Percentiles rank a stretch among this genome's conserved stretches.
Evolutionary conservation across 2,888 invertebrate species (phyloP).

Genomic region (Coenonympha glycerion): DNA sequence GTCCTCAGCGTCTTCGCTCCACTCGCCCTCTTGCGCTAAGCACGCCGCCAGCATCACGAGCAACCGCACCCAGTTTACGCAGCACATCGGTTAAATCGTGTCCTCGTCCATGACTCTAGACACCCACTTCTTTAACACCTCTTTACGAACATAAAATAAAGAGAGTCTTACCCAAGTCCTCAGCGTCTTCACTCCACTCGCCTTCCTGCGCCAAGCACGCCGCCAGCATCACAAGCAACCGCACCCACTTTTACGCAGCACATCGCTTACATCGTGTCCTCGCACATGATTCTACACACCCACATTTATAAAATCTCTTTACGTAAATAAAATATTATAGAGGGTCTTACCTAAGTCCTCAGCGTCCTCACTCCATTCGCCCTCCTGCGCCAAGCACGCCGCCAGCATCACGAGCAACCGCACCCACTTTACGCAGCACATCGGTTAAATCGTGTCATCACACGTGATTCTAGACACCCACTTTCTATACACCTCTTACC

Average conservation of each 20-base stretch:
- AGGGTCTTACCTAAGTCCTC: no score
- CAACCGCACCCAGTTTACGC: neutral
- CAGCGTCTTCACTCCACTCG: slow-evolving; percentile 71
- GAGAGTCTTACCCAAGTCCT: slow-evolving; percentile 59
- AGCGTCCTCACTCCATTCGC: no score
- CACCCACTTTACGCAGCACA: no score
- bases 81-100: neutral
- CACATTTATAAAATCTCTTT: no score
- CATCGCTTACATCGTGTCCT: slow-evolving; percentile 41
- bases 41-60: neutral
- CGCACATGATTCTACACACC: slow-evolving; percentile 8
- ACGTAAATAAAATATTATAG: no score
- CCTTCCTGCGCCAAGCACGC: slow-evolving; percentile 70
- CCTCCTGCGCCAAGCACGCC: no score
- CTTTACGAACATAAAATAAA: neutral
- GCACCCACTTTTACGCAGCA: slow-evolving; percentile 64
- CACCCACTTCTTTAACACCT: no score
- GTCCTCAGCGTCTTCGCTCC: neutral
- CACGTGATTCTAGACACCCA: no score
- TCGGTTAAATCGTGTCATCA: no score
- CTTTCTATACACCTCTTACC: no score
- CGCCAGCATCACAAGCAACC: slow-evolving; percentile 60
- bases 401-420: no score
- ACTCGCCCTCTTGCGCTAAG: neutral
- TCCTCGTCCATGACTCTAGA: no score